Percentiles rank a stretch among this genome's conserved stretches.
Conservation (phyloP, 2,113 vertebrate species). For the Datnioides undecimradiatus region DNA sequence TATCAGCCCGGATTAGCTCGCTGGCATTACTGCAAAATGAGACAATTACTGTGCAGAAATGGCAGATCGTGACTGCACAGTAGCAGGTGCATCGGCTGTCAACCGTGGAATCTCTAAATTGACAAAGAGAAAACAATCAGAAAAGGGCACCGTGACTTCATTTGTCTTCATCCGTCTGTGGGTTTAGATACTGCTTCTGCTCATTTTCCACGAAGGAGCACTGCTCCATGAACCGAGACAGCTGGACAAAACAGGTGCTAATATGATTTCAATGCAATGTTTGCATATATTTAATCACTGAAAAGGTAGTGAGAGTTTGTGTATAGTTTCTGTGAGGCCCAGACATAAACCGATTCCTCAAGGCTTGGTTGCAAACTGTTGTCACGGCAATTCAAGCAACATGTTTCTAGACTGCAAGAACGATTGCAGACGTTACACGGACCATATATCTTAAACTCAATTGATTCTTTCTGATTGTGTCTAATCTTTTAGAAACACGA, state of each 20-base stretch:
- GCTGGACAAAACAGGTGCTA: constrained; percentile 28
- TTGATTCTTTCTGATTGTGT: too few species aligned
- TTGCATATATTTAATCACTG: background rate
- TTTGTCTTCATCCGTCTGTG: constrained; percentile 55
- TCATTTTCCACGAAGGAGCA: background rate
- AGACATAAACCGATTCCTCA: background rate
- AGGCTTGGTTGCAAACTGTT: background rate
- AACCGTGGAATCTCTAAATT: constrained; percentile 61
- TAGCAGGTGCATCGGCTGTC: constrained; percentile 66
- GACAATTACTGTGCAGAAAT: constrained; percentile 58
- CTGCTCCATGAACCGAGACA: constrained; percentile 13
- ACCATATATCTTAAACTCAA: too few species aligned
- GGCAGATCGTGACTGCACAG: constrained; percentile 36
- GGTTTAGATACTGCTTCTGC: constrained; percentile 3
- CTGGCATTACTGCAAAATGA: constrained; percentile 45
- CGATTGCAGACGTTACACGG: too few species aligned
- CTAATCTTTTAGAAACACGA: too few species aligned
- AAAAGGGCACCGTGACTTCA: constrained; percentile 48
- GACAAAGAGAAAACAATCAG: constrained; percentile 70
- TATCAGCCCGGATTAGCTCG: constrained; percentile 30
- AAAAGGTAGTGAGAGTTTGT: background rate
- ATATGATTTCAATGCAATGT: constrained; percentile 3
- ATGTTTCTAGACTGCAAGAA: too few species aligned
- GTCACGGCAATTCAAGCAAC: too few species aligned
- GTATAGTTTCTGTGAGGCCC: background rate